Percentiles rank a stretch among this genome's conserved stretches.
Evolutionary conservation across 2,888 invertebrate species (phyloP).

Genomic region (Liposcelis brunnea): DNA sequence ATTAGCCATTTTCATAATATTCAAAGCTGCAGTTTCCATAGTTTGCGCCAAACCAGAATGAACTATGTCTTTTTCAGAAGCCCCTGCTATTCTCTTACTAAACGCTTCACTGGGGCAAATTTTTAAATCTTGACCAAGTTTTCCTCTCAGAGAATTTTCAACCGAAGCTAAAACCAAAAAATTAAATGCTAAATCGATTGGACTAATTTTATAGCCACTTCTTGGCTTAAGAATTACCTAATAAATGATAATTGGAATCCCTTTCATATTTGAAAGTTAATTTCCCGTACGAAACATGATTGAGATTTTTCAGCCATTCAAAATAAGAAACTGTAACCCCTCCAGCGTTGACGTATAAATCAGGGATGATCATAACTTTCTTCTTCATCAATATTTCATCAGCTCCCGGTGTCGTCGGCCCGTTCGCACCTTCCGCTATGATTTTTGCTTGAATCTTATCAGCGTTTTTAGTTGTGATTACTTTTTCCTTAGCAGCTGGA

Average conservation of each 20-base stretch:
- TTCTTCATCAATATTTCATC: constrained; percentile 54
- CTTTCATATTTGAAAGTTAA: constrained; percentile 74
- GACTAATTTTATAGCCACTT: constrained; percentile 30
- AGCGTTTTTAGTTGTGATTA: constrained; percentile 51
- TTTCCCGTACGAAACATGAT: constrained; percentile 77
- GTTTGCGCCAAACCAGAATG: constrained; percentile 70
- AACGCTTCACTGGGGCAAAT: constrained; percentile 47
- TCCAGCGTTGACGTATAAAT: constrained; percentile 57
- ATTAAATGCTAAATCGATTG: constrained; percentile 15
- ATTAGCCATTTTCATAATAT: constrained; percentile 45
- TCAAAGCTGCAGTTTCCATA: constrained; percentile 55
- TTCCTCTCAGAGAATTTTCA: constrained; percentile 38
- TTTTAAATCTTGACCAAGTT: constrained; percentile 25
- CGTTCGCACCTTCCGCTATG: constrained; percentile 79
- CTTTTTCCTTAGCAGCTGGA: constrained; percentile 63
- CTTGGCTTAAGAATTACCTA: too few species aligned
- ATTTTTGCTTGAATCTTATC: constrained; percentile 56
- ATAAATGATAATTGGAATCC: constrained; percentile 63
- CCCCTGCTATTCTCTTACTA: constrained; percentile 52
- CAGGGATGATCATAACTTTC: constrained; percentile 64
- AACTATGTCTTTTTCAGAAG: constrained; percentile 70
- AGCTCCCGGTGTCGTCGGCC: constrained; percentile 75
- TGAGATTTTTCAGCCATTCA: constrained; percentile 79
- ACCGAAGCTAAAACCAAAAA: constrained; percentile 37
- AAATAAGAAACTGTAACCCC: constrained; percentile 87